Conservation (phyloP, 2,888 invertebrate genomes). For the Leptinotarsa haldemani region DNA sequence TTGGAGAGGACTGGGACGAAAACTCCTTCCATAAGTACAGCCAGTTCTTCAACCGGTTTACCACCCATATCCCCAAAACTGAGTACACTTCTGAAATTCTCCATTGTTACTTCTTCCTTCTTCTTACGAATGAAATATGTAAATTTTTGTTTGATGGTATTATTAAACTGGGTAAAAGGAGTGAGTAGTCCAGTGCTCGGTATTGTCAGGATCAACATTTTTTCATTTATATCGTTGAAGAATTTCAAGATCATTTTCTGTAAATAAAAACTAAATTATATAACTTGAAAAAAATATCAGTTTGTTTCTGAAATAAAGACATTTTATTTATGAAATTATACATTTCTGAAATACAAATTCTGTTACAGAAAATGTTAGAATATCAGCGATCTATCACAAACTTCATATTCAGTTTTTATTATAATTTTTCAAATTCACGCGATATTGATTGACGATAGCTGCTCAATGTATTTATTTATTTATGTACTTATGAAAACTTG, state of each 20-base stretch:
- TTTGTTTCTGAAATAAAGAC: too few relatives aligned
- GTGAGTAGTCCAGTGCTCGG: constrained; percentile 74
- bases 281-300: too few relatives aligned
- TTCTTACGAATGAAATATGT: constrained; percentile 81
- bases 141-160: constrained; percentile 73
- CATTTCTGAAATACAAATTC: too few relatives aligned
- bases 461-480: too few relatives aligned
- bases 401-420: too few relatives aligned
- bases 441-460: too few relatives aligned
- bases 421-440: too few relatives aligned
- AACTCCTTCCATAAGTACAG: constrained; percentile 74
- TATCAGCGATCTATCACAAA: too few relatives aligned
- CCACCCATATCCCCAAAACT: constrained; percentile 80
- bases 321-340: too few relatives aligned
- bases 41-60: constrained; percentile 74
- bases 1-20: constrained; percentile 80
- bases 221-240: constrained; percentile 65
- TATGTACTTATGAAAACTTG: too few relatives aligned
- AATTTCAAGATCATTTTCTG: constrained; percentile 71
- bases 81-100: constrained; percentile 69
- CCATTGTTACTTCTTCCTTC: constrained; percentile 72
- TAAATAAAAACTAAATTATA: constrained; percentile 42
- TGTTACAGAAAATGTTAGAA: too few relatives aligned
- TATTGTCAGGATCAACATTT: constrained; percentile 73
- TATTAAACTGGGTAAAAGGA: constrained; percentile 74